Base-by-base conservation (phyloP, 1,140 invertebrate species). In the Bombyx mandarina region DNA sequence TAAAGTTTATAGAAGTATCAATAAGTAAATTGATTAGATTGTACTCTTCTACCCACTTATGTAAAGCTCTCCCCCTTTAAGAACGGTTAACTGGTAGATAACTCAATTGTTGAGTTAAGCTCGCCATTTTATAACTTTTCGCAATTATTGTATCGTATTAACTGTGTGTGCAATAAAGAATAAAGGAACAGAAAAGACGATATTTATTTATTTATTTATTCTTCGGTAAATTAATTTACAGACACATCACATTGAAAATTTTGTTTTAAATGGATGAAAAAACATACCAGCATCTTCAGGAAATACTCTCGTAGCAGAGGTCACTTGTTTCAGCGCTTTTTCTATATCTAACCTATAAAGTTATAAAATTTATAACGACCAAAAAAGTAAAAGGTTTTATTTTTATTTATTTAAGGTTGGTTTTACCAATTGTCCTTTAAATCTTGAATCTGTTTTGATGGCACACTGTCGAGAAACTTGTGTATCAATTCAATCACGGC, bases 401-500 rank as follows among this genome's bases (percentile, higher is more conserved):
- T n/a, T 43, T 7, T n/a, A 5, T 10, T 10, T 12, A 53, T 12
- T 7, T n/a, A 44, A 12, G 7, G n/a, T 47, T 47, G 12, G 12
- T 22, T 45, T 66, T 71, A 84, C 92, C 92, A 93, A 58, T 91
- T 82, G 65, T 91, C 90, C 69, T 91, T 91, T 1, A 89, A 62
- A 51, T 90, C 86, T 63, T 90, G 78, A 0, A 92, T 84, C 44
- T 80, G 77, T 55, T 90, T 87, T 45, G 90, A 87, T 46, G 87
- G 85, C 26, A 92, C 87, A 44, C 89, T 83, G 22, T 88, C 87
- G 49, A 94, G 81, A 71, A 94, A 94, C 77, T 91, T 92, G 66
- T 94, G 91, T 45, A 94, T 92, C 9, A 95, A 88, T 63, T 91
- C 91, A 6, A 92, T 90, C 0, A 93, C 91, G 43, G 92, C 90